phyloP scores from a whole-genome alignment of 2,797 vertebrate genomes.

The Cyclura pinguis region DNA sequence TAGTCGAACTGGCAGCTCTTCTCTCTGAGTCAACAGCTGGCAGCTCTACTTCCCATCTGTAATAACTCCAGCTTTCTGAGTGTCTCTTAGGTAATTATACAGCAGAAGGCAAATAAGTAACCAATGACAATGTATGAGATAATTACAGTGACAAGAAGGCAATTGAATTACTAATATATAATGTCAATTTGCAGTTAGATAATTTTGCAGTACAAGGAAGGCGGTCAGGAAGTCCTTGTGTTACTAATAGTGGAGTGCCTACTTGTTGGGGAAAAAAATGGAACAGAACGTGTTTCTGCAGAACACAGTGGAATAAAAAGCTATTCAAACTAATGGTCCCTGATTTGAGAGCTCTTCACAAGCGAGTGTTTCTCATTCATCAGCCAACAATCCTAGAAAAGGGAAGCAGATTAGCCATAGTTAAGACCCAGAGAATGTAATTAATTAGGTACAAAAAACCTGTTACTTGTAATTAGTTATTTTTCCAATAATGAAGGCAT shows the following conservation, averaged over 20 bases:
- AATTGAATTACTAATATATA: slow-evolving; percentile 32
- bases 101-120: slow-evolving; percentile 23
- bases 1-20: slow-evolving; percentile 15
- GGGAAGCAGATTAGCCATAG: neutral
- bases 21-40: slow-evolving; percentile 19
- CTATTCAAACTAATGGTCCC: slow-evolving; percentile 1
- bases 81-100: slow-evolving; percentile 30
- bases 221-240: neutral
- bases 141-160: slow-evolving; percentile 15
- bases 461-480: too few species aligned
- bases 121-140: slow-evolving; percentile 17
- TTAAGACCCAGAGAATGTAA: neutral
- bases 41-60: neutral
- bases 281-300: neutral
- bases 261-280: neutral
- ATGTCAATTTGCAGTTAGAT: slow-evolving; percentile 12
- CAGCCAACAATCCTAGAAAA: neutral
- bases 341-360: slow-evolving; percentile 16
- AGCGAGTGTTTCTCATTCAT: neutral
- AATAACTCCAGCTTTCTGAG: neutral
- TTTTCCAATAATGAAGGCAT: too few species aligned
- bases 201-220: neutral
- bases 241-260: neutral
- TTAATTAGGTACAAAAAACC: too few species aligned
- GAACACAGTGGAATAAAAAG: neutral